Conservation (phyloP, 2,888 invertebrate genomes). For the Agrenia bidenticulata region DNA sequence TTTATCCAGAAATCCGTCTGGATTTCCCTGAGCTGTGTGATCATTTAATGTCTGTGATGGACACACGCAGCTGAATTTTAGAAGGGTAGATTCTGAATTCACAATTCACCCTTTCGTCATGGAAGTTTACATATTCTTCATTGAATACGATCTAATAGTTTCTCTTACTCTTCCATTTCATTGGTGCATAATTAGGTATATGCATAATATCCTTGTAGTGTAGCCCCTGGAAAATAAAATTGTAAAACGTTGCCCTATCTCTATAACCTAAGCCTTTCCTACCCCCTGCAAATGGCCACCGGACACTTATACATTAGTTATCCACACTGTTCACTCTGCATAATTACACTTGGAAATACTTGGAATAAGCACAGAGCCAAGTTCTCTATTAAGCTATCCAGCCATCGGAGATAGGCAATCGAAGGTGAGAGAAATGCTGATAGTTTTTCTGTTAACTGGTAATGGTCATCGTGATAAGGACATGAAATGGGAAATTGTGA, state of each 20-base stretch:
- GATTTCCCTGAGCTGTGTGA: slow-evolving; percentile 7
- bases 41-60: slow-evolving; percentile 28
- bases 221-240: no score
- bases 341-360: no score
- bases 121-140: slow-evolving; percentile 6
- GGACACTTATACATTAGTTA: no score
- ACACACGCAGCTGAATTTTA: slow-evolving; percentile 39
- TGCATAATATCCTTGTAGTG: no score
- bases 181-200: no score
- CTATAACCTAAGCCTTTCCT: no score
- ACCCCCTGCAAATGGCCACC: no score
- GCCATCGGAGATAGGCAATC: background rate
- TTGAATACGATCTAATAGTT: slow-evolving; percentile 5
- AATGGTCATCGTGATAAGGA: background rate
- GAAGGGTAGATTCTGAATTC: slow-evolving; percentile 17
- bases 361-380: no score
- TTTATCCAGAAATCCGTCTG: slow-evolving; percentile 30
- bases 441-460: background rate
- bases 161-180: background rate
- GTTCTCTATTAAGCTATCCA: no score
- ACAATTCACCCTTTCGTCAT: slow-evolving; percentile 18
- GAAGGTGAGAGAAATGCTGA: background rate
- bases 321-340: no score
- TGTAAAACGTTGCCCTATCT: no score
- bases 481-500: background rate